Evolutionary conservation across 2,888 invertebrate species (phyloP), one percentile per base, ranked within the genome.

Genomic region (Cephus pulcher): DNA sequence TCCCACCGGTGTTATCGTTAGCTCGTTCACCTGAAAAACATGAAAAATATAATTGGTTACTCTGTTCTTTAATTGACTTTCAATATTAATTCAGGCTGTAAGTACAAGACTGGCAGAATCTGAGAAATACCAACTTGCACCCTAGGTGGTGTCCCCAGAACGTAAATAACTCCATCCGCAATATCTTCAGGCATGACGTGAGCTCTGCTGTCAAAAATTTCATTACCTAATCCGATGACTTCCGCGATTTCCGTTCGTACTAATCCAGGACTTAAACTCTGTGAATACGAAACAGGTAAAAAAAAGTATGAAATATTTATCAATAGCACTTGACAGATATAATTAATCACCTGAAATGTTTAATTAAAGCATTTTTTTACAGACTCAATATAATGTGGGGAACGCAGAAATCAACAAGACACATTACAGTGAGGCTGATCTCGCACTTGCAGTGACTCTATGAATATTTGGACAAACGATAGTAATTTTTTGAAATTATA

Each of bases 251-350:
- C 69, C 4, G 69, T 69, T 23, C 32, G n/a, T 11, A 69, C 69
- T 69, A 69, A 32, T n/a, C 15, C 69, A 69, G 23, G 69, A 32
- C 82, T 82, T 30, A 82, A 33, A 70, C 82, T 82, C 82, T 82
- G 77, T 37, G 35, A 3, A 37, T 3, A 12, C 12, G 3, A 11
- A 37, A 12, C 0, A 37, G 35, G 35, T 37, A 35, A 35, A 37
- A 3, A 37, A 12, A 34, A 34, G 9, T 37, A 37, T 12, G 35
- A 37, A 11, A 12, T 12, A 37, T 37, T 37, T 37, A 37, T 37
- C 35, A 12, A 11, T 12, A 37, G 12, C 12, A 37, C 12, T 12
- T 37, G 12, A 12, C 35, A 12, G 12, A 37, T 12, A 37, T 37
- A 37, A 12, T 37, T 37, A 12, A 3, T 37, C 12, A 12, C 3